These are phyloP conservation scores for Otolemur garnettii DNA, from an alignment of 2,113 vertebrate genomes.

Conservation along the genomic window DNA sequence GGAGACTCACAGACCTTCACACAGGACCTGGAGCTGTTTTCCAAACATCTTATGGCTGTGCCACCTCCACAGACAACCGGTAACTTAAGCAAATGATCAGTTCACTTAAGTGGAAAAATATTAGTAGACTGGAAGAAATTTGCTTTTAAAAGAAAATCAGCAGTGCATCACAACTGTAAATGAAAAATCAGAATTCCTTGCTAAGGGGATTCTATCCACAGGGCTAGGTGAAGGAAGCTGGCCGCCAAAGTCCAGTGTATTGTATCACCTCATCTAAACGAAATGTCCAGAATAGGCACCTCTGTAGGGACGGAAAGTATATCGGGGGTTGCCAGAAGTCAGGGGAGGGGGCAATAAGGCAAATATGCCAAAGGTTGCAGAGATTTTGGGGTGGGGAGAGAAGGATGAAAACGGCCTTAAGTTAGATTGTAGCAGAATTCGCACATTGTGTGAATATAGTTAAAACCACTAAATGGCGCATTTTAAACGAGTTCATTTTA, in stretches of 20 bases:
- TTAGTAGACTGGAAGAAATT: background rate
- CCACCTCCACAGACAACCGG: rapidly evolving
- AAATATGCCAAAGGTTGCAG: rapidly evolving
- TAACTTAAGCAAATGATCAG: rapidly evolving
- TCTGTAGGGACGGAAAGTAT: background rate
- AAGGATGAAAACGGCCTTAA: background rate
- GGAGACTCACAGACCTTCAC: rapidly evolving
- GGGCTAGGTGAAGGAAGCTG: rapidly evolving
- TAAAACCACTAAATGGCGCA: background rate
- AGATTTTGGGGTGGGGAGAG: background rate
- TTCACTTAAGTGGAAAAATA: background rate
- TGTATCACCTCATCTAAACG: background rate
- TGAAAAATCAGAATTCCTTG: background rate
- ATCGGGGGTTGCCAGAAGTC: background rate
- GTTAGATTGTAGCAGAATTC: background rate
- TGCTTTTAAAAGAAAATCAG: background rate
- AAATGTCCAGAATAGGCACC: background rate
- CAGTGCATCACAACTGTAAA: rapidly evolving
- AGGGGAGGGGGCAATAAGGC: rapidly evolving
- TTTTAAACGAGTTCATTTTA: background rate
- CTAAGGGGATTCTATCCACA: no score
- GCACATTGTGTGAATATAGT: background rate
- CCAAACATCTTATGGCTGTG: rapidly evolving
- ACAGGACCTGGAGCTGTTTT: rapidly evolving
- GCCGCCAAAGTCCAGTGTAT: rapidly evolving